A percentile compares a stretch with the other conserved stretches of the same genome.
Evolutionary conservation across 2,888 invertebrate genomes (phyloP).

Genomic region (Acleris sparsana): DNA sequence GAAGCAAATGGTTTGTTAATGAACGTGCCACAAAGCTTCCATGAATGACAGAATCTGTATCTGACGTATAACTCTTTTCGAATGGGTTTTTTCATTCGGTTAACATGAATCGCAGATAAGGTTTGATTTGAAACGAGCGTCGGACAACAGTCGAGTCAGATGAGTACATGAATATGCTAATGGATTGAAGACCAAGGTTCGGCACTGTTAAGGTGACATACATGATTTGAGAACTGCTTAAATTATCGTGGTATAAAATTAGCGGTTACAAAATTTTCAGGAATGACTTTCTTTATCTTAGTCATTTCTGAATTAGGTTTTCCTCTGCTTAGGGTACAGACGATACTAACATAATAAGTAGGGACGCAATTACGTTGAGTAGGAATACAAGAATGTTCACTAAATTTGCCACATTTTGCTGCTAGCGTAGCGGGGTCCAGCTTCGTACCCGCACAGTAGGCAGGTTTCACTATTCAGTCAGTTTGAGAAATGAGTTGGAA

Average conservation of each 20-base stretch:
- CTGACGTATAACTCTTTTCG: neutral
- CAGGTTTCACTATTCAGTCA: too few species aligned
- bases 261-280: too few species aligned
- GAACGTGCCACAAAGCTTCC: neutral
- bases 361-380: too few species aligned
- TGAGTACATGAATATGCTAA: constrained; percentile 35
- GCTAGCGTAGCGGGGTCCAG: too few species aligned
- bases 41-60: neutral
- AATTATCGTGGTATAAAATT: too few species aligned
- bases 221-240: neutral
- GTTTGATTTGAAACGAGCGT: constrained; percentile 24
- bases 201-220: constrained; percentile 4
- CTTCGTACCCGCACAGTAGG: too few species aligned
- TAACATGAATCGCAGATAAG: constrained; percentile 27
- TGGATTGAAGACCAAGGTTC: constrained; percentile 17
- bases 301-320: too few species aligned
- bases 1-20: neutral
- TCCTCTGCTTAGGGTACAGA: too few species aligned
- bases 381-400: too few species aligned
- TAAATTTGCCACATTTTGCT: too few species aligned
- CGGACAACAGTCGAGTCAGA: constrained; percentile 21
- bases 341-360: too few species aligned
- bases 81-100: constrained; percentile 8
- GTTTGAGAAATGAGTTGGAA: neutral
- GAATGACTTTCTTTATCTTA: too few species aligned